phyloP scores from a whole-genome alignment of 2,888 invertebrate species.

The Eupeodes latifasciatus region DNA sequence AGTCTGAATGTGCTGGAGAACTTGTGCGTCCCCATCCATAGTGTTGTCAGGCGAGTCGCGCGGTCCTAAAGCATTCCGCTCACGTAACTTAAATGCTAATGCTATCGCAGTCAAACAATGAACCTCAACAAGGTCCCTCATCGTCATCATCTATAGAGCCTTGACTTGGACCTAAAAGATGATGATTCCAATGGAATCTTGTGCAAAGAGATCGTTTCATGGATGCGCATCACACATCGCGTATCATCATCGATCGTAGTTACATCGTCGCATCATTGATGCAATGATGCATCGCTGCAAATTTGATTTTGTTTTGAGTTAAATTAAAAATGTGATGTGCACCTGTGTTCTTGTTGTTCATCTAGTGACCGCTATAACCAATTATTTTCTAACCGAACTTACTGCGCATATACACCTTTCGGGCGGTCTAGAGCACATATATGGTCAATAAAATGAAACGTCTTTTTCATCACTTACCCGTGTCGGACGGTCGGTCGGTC shows the following conservation, averaged over 20 bases:
- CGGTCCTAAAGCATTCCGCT: constrained; percentile 49
- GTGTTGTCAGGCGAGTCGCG: not conserved
- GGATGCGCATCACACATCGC: constrained; percentile 24
- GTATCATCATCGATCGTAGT: constrained; percentile 22
- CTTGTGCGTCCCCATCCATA: not conserved
- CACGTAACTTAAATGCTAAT: constrained; percentile 66
- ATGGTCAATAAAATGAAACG: constrained; percentile 72
- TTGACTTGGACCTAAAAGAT: not conserved
- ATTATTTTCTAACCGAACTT: constrained; percentile 74
- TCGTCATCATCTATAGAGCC: not conserved
- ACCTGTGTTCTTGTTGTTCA: constrained; percentile 48
- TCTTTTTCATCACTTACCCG: constrained; percentile 70
- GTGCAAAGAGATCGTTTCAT: constrained; percentile 46
- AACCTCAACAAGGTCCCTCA: constrained; percentile 46
- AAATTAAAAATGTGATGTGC: constrained; percentile 54
- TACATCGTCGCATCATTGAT: not conserved
- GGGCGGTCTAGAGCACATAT: constrained; percentile 63
- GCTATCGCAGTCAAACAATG: constrained; percentile 56
- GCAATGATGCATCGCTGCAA: not conserved
- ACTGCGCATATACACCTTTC: constrained; percentile 55
- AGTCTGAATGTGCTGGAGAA: constrained; percentile 9
- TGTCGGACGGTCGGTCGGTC: not conserved
- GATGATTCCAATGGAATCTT: constrained; percentile 46
- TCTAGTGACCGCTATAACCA: constrained; percentile 68
- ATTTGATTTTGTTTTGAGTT: constrained; percentile 4